Evolutionary conservation across 92 coral and sea anemone genomes (phyloP).

Genomic region (Metridium senile): DNA sequence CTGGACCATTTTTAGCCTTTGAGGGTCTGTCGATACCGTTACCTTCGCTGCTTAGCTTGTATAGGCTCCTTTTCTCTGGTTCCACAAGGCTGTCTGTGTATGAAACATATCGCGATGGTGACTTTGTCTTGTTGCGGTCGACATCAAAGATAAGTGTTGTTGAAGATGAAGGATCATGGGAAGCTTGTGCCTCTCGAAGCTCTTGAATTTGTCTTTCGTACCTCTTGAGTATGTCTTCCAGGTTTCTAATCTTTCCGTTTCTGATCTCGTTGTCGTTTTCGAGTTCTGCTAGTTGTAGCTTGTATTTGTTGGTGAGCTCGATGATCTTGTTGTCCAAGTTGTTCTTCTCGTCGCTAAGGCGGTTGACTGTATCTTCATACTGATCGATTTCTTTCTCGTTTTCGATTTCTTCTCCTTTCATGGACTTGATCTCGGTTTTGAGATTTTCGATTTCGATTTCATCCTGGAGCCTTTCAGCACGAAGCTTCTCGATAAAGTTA

Average conservation of each 20-base stretch:
- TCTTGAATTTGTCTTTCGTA: conserved; percentile 61
- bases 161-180: conserved; percentile 78
- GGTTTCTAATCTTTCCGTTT: conserved; percentile 51
- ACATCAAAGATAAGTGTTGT: conserved; percentile 78
- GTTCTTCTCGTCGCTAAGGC: conserved; percentile 59
- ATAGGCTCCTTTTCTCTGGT: conserved; percentile 40
- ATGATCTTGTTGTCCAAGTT: conserved; percentile 55
- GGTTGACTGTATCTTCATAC: conserved; percentile 26
- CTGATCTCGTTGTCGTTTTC: conserved; percentile 69
- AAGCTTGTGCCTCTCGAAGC: conserved; percentile 67
- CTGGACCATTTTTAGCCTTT: conserved; percentile 6
- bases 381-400: conserved; percentile 40
- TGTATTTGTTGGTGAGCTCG: conserved; percentile 62
- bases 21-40: conserved; percentile 22
- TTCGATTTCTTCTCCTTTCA: conserved; percentile 32
- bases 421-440: conserved; percentile 43
- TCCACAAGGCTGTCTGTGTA: conserved; percentile 28
- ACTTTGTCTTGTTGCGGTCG: conserved; percentile 18
- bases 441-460: conserved; percentile 56
- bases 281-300: conserved; percentile 64
- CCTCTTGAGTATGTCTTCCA: conserved; percentile 60
- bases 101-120: conserved; percentile 32
- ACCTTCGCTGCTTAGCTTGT: conserved; percentile 22
- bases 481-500: conserved; percentile 45
- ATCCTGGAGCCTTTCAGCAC: conserved; percentile 52